These are phyloP conservation scores for Sicus ferrugineus DNA, from an alignment of 2,888 invertebrate species.

Conservation along the genomic window DNA sequence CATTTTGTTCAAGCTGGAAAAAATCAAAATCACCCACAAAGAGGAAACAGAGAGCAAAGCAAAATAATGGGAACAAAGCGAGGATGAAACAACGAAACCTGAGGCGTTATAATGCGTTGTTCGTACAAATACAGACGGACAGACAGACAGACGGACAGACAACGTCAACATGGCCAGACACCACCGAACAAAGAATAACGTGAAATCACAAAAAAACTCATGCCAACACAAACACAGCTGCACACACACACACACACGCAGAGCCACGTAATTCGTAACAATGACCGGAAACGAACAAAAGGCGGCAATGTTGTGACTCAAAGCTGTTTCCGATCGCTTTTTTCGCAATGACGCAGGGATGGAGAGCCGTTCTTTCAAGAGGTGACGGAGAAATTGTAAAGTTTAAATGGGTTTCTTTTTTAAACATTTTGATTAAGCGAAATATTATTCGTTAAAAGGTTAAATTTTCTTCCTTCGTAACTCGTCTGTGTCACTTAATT, in stretches of 20 bases:
- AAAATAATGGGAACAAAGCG: slow-evolving; percentile 25
- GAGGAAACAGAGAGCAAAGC: not conserved
- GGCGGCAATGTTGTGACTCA: slow-evolving; percentile 1
- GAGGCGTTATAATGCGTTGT: slow-evolving; percentile 22
- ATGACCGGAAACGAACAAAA: slow-evolving; percentile 26
- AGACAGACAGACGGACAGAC: not conserved
- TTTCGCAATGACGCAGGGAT: no score
- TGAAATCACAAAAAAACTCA: not conserved
- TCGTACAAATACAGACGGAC: no score
- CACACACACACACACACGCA: slow-evolving; percentile 4
- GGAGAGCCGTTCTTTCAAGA: no score
- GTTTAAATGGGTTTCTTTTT: no score
- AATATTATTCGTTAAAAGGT: no score
- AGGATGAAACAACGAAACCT: slow-evolving; percentile 29
- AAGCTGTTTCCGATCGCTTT: slow-evolving; percentile 12
- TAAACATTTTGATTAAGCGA: no score
- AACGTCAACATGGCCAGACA: not conserved
- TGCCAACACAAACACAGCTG: not conserved
- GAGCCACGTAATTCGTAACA: not conserved
- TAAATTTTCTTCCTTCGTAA: no score
- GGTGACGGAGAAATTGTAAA: no score
- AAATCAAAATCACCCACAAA: not conserved
- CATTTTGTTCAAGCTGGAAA: not conserved
- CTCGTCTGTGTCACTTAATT: no score
- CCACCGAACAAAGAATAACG: not conserved